Percentiles rank a stretch among this genome's conserved stretches.
These are phyloP conservation scores for Tribolium madens DNA, from an alignment of 1,140 invertebrate species.

Conservation along the genomic window DNA sequence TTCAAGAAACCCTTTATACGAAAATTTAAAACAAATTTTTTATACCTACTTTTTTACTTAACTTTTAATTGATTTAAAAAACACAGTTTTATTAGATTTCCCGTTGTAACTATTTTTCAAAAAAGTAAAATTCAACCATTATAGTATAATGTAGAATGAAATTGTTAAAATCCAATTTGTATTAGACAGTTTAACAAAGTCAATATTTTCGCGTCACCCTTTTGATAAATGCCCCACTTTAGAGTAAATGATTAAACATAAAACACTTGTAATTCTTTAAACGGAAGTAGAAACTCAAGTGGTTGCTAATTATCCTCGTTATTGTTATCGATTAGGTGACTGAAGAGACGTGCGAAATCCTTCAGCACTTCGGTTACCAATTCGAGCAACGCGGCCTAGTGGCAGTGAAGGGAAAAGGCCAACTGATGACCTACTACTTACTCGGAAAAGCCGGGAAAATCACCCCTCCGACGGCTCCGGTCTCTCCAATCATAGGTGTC, in stretches of 20 bases:
- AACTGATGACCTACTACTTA: slow-evolving; percentile 95
- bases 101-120: too few relatives aligned
- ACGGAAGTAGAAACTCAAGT: not conserved
- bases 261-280: slow-evolving; percentile 15
- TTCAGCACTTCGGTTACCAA: slow-evolving; percentile 88
- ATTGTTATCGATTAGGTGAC: slow-evolving; percentile 78
- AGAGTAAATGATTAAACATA: not conserved
- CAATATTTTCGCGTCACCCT: not conserved
- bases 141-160: too few relatives aligned
- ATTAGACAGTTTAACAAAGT: not conserved
- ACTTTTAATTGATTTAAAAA: too few relatives aligned
- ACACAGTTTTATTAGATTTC: too few relatives aligned
- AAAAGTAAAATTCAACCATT: too few relatives aligned
- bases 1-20: too few relatives aligned
- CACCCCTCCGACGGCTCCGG: slow-evolving; percentile 62
- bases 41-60: too few relatives aligned
- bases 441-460: slow-evolving; percentile 78
- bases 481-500: slow-evolving; percentile 58
- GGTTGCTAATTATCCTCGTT: slow-evolving; percentile 1
- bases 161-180: not conserved
- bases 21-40: too few relatives aligned
- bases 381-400: slow-evolving; percentile 94
- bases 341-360: slow-evolving; percentile 89
- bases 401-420: slow-evolving; percentile 94
- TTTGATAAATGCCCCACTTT: not conserved